phyloP scores from a whole-genome alignment of 2,888 invertebrate genomes.

The Sericinus montela region DNA sequence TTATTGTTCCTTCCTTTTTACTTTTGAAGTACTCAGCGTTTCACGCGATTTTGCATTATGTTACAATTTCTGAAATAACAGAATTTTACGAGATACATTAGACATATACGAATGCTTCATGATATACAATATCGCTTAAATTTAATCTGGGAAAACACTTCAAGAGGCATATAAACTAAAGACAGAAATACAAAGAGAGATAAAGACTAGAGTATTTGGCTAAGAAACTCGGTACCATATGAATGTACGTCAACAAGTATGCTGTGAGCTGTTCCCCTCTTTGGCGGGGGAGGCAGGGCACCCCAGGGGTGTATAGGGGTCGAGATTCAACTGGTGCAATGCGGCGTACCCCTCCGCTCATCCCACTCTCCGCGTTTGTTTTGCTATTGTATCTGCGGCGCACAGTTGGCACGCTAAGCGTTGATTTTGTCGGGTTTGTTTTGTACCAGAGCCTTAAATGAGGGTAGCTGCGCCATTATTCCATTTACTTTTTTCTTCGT shows the following conservation, averaged over 20 bases:
- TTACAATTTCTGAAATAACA: neutral
- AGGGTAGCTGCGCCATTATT: conserved; percentile 35
- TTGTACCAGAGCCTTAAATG: conserved; percentile 42
- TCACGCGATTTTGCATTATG: conserved; percentile 13
- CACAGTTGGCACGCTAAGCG: conserved; percentile 47
- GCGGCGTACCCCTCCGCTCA: conserved; percentile 61
- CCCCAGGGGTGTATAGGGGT: conserved; percentile 39
- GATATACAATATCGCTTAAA: neutral
- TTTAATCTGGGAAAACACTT: neutral
- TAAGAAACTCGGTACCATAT: conserved; percentile 35
- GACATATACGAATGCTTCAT: neutral
- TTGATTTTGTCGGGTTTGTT: conserved; percentile 51
- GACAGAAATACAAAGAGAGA: neutral
- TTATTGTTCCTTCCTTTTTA: conserved; percentile 9
- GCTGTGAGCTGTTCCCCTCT: conserved; percentile 27
- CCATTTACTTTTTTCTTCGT: conserved; percentile 30
- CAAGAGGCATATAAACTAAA: too few species aligned
- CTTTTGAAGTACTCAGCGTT: conserved; percentile 7
- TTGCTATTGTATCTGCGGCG: conserved; percentile 47
- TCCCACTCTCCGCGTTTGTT: conserved; percentile 51
- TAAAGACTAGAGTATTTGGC: conserved; percentile 26
- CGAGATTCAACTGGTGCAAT: conserved; percentile 78
- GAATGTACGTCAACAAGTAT: conserved; percentile 65
- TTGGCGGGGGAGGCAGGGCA: conserved; percentile 25
- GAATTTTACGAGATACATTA: neutral